Evolutionary conservation across 2,797 vertebrate genomes (phyloP), one percentile per base, ranked within the genome.

Genomic region (Falco rusticolus): DNA sequence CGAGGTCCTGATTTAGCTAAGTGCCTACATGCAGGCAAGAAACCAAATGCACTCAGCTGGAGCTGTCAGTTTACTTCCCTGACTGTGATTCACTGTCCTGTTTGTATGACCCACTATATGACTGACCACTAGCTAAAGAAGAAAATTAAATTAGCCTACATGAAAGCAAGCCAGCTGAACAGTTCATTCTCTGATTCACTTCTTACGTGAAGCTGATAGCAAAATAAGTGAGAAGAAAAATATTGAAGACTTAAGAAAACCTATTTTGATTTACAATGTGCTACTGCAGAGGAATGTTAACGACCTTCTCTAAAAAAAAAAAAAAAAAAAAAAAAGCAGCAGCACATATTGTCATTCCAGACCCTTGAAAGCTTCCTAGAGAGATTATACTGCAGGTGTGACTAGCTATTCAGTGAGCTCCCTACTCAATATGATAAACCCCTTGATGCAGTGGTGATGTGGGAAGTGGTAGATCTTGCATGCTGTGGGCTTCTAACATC

Each of bases 1-100:
- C 53, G 70, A 76, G 31, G 37, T 85, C 94, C 56, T 54, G 68
- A 77, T 90, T 86, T 95, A 95, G 69, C 81, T 92, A 94, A 94
- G 81, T 90, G 90, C 81, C 20, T 50, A 53, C 68, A 71, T 3
- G 5, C 81, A 71, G 78, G 61, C 77, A 93, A 50, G 92, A 94
- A 92, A 24, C 65, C 81, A 77, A 43, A 45, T 1, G 2, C 3
- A 2, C 84, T 61, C 86, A 87, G 93, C 68, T 68, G 75, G 74
- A 95, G 64, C 68, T 82, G 78, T 60, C 87, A 84, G 57, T 37
- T 85, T 77, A 61, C 54, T 91, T 90, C 65, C 33, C 48, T 91
- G 39, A 17, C 66, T 82, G 59, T 75, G 85, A 91, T 91, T 91
- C 85, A 66, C 74, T 37, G 34, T 65, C 66, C 66, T 79, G 41